These are phyloP conservation scores for Ictalurus punctatus DNA, from an alignment of 2,113 vertebrate genomes.

Conservation along the genomic window DNA sequence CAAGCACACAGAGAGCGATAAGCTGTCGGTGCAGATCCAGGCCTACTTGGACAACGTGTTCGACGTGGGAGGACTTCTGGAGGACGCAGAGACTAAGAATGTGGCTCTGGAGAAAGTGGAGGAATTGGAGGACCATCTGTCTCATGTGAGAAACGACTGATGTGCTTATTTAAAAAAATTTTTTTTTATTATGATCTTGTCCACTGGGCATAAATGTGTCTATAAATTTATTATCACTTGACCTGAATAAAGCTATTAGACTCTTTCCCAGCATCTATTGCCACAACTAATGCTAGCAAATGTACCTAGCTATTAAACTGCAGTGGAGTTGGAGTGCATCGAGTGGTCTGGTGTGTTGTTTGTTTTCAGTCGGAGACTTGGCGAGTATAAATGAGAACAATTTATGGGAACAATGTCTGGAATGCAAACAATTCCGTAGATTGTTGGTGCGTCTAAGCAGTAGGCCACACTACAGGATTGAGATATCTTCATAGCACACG, in stretches of 20 bases:
- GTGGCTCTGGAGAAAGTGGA: conserved; percentile 97
- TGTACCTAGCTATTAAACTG: not conserved
- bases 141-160: conserved; percentile 78
- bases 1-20: conserved; percentile 95
- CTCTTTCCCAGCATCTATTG: not conserved
- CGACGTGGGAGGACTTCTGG: conserved; percentile 93
- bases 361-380: not conserved
- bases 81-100: conserved; percentile 96
- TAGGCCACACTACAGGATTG: conserved; percentile 63
- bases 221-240: not conserved
- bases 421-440: conserved; percentile 59
- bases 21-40: conserved; percentile 96
- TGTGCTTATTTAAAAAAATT: not conserved
- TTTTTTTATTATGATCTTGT: not conserved
- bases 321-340: not conserved
- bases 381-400: not conserved
- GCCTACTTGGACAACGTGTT: conserved; percentile 97
- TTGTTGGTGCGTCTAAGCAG: conserved; percentile 61
- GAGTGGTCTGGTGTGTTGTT: not conserved
- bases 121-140: conserved; percentile 95
- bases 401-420: not conserved
- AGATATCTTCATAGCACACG: conserved; percentile 65
- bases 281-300: not conserved
- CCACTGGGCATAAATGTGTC: not conserved
- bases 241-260: not conserved